A percentile compares a stretch with the other conserved stretches of the same genome.
phyloP scores from a whole-genome alignment of 2,888 invertebrate genomes.

The Sclerodermus sp. region DNA sequence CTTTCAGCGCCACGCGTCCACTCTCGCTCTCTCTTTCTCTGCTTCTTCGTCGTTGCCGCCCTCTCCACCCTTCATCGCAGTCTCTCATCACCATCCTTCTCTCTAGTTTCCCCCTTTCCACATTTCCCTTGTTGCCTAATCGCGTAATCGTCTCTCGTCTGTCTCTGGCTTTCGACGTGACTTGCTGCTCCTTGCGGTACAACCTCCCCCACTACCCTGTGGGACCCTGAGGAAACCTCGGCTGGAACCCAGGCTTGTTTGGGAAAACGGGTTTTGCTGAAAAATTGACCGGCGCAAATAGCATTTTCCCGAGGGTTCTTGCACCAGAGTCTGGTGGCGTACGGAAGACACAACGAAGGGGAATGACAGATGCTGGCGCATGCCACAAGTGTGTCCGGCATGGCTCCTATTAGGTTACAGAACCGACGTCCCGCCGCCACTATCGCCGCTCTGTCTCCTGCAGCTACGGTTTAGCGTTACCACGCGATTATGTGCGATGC shows the following conservation, averaged over 20 bases:
- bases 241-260: no score
- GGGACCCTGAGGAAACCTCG: no score
- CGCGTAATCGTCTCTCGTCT: no score
- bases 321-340: no score
- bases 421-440: conserved; percentile 26
- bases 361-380: conserved; percentile 38
- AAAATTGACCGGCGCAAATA: no score
- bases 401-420: conserved; percentile 50
- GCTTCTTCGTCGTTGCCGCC: neutral
- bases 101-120: no score
- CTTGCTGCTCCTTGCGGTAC: no score
- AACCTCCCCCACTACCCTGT: no score
- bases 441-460: conserved; percentile 12
- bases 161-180: no score
- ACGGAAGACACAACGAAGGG: neutral
- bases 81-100: conserved; percentile 2
- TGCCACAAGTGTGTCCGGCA: conserved; percentile 53
- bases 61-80: neutral
- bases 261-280: no score
- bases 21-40: conserved; percentile 11
- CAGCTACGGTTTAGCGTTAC: conserved; percentile 39
- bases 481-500: conserved; percentile 25
- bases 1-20: conserved; percentile 34
- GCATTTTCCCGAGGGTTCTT: no score
- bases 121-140: no score